Evolutionary conservation across 2,888 invertebrate genomes (phyloP).

Genomic region (Torymus tubicola): DNA sequence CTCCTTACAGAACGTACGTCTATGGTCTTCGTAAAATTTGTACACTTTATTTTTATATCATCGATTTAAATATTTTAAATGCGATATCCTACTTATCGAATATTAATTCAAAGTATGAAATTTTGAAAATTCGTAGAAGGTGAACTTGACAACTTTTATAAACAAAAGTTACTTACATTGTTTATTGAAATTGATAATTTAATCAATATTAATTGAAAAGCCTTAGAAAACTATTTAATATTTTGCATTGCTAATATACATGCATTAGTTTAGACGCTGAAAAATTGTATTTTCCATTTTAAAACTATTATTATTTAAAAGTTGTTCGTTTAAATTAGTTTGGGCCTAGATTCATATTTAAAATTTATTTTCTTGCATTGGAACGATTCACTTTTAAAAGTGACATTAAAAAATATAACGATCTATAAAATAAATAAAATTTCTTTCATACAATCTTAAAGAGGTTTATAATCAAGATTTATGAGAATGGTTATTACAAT

Average conservation of each 20-base stretch:
- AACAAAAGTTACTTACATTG: slow-evolving; percentile 27
- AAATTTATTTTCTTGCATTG: slow-evolving; percentile 14
- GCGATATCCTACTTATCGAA: slow-evolving; percentile 34
- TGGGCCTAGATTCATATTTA: neutral
- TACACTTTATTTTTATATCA: slow-evolving; percentile 45
- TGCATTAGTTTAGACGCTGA: slow-evolving; percentile 32
- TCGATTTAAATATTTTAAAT: slow-evolving; percentile 48
- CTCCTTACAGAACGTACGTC: slow-evolving; percentile 45
- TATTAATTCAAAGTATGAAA: slow-evolving; percentile 39
- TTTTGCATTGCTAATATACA: slow-evolving; percentile 10
- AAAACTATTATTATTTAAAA: slow-evolving; percentile 32
- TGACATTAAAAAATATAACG: slow-evolving; percentile 12
- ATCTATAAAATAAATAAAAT: slow-evolving; percentile 37
- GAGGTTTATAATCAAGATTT: slow-evolving; percentile 13
- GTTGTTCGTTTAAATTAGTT: slow-evolving; percentile 5
- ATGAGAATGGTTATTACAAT: slow-evolving; percentile 45
- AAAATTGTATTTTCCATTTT: slow-evolving; percentile 26
- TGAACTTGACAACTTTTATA: slow-evolving; percentile 15
- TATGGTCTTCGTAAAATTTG: slow-evolving; percentile 51
- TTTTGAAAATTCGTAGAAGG: slow-evolving; percentile 19
- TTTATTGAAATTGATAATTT: slow-evolving; percentile 22
- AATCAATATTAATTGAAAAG: slow-evolving; percentile 21
- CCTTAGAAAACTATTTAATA: slow-evolving; percentile 25
- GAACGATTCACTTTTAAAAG: slow-evolving; percentile 16
- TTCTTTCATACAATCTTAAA: slow-evolving; percentile 17